Percentiles rank a stretch among this genome's conserved stretches.
These are phyloP conservation scores for Drosophila nigrodunni DNA, from an alignment of 1,140 invertebrate genomes.

Conservation along the genomic window DNA sequence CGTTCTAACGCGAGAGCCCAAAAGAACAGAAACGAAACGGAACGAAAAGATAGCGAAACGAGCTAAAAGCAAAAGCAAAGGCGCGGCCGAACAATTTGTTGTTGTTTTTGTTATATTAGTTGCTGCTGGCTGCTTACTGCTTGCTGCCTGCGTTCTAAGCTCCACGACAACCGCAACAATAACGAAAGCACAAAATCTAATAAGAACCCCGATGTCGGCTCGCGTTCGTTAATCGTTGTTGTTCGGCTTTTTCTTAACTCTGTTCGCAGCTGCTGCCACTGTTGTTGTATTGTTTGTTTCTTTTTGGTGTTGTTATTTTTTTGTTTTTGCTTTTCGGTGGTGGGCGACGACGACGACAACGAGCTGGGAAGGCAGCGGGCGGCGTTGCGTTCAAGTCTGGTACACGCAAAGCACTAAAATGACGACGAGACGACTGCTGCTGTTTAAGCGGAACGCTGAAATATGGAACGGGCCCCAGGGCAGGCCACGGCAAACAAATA, in stretches of 20 bases:
- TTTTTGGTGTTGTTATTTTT: constrained; percentile 11
- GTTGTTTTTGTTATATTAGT: constrained; percentile 18
- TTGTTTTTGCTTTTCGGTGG: constrained; percentile 23
- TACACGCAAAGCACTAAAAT: constrained; percentile 68
- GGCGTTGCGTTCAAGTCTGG: constrained; percentile 69
- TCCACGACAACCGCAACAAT: constrained; percentile 46
- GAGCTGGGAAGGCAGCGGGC: constrained; percentile 39
- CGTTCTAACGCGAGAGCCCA: constrained; percentile 64
- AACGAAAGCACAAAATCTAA: constrained; percentile 72
- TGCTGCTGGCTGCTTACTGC: constrained; percentile 13
- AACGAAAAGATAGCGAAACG: constrained; percentile 15
- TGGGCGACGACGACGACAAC: constrained; percentile 33
- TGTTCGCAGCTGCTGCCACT: not conserved
- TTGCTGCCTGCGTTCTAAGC: constrained; percentile 53
- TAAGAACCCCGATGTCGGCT: constrained; percentile 64
- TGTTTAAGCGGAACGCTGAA: constrained; percentile 58
- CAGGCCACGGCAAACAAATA: constrained; percentile 72
- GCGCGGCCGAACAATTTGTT: constrained; percentile 22
- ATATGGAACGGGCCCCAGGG: constrained; percentile 46
- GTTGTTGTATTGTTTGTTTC: constrained; percentile 8
- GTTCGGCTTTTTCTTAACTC: constrained; percentile 15
- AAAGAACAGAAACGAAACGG: constrained; percentile 39
- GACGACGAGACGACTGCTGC: constrained; percentile 45
- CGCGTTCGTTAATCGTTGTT: constrained; percentile 1
- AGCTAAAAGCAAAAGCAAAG: constrained; percentile 23